These are phyloP conservation scores for Microcebus tavaratra DNA, from an alignment of 2,113 vertebrate species.

Conservation along the genomic window DNA sequence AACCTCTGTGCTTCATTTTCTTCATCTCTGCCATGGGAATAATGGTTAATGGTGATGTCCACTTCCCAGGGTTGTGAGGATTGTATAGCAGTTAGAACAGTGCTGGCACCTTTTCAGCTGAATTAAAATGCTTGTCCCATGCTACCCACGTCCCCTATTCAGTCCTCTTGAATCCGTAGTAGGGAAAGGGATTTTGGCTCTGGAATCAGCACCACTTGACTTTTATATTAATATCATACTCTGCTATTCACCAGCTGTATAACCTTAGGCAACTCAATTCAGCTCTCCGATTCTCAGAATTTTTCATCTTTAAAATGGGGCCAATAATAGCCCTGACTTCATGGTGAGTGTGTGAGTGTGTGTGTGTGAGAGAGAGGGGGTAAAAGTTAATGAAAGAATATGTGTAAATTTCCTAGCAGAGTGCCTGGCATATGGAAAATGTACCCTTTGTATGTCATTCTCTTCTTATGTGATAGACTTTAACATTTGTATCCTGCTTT, in stretches of 20 bases:
- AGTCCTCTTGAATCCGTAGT: not conserved
- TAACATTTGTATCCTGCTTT: slow-evolving; percentile 11
- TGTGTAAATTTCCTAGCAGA: not conserved
- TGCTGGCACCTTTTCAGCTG: no score
- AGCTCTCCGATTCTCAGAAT: not conserved
- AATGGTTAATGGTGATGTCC: not conserved
- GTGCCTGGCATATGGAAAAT: not conserved
- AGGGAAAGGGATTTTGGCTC: not conserved
- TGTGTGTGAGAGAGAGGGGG: no score
- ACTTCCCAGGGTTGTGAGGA: not conserved
- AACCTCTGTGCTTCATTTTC: not conserved
- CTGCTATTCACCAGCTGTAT: not conserved
- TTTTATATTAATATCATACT: not conserved
- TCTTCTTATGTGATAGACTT: not conserved
- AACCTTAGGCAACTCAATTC: not conserved
- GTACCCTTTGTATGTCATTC: not conserved
- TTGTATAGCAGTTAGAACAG: not conserved
- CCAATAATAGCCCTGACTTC: not conserved
- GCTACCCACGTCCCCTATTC: rapidly evolving
- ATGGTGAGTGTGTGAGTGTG: not conserved
- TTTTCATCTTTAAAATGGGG: not conserved
- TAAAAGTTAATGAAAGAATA: not conserved
- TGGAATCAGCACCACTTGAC: not conserved
- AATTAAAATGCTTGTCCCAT: not conserved
- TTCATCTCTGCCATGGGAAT: not conserved